Conservation (phyloP, 1,140 invertebrate genomes). For the Acromyrmex charruanus region DNA sequence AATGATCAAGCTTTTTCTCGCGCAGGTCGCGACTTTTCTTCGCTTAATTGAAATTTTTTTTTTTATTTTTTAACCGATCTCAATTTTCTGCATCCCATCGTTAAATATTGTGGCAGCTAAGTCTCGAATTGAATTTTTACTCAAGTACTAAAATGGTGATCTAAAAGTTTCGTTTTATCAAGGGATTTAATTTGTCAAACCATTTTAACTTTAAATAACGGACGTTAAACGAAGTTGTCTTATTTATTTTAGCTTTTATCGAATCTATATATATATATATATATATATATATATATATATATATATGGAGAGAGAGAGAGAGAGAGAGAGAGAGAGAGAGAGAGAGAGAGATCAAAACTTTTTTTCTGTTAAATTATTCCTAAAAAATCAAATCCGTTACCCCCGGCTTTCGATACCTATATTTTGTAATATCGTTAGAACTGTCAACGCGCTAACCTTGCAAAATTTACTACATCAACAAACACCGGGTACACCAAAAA, state of each 20-base stretch:
- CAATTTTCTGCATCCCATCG: background rate
- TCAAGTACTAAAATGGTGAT: background rate
- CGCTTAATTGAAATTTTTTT: background rate
- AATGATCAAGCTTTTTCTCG: no score
- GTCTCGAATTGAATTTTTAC: constrained; percentile 23
- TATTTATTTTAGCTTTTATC: background rate
- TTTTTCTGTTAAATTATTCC: background rate
- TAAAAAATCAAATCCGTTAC: constrained; percentile 9
- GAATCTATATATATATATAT: background rate
- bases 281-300: no score
- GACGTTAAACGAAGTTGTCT: constrained; percentile 18
- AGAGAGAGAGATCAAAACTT: background rate
- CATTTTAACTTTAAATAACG: constrained; percentile 20
- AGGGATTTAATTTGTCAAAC: background rate
- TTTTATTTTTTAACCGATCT: background rate
- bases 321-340: background rate
- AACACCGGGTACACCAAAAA: constrained; percentile 28
- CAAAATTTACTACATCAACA: constrained; percentile 44
- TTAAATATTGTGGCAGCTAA: background rate
- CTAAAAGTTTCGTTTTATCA: background rate
- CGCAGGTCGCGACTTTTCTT: background rate
- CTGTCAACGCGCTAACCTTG: background rate
- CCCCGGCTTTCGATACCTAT: background rate
- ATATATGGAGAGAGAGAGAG: no score
- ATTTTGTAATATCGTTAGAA: constrained; percentile 11